Conservation (phyloP, 2,797 vertebrate species). For the Notolabrus celidotus region DNA sequence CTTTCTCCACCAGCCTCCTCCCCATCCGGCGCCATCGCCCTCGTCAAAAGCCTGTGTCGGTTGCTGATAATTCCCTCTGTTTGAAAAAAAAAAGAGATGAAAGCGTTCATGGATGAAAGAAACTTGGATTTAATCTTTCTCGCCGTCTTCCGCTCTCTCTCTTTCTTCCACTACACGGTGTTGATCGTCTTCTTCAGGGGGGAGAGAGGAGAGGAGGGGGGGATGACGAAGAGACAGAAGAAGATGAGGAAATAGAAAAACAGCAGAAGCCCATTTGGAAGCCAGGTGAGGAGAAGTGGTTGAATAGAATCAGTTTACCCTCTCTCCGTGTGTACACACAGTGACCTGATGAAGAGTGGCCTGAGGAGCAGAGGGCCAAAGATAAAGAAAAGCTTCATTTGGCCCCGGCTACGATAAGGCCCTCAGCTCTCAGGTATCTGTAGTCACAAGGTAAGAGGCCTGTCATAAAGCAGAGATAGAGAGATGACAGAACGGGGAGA, state of each 20-base stretch:
- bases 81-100: constrained; percentile 93
- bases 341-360: constrained; percentile 49
- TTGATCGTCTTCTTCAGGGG: constrained; percentile 84
- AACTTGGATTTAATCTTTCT: constrained; percentile 92
- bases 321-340: constrained; percentile 36
- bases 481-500: neutral
- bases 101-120: constrained; percentile 97
- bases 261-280: constrained; percentile 35
- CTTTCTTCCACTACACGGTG: constrained; percentile 82
- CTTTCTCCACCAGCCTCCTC: constrained; percentile 5
- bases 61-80: constrained; percentile 96
- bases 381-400: constrained; percentile 64
- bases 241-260: constrained; percentile 20
- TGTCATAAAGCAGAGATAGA: constrained; percentile 82
- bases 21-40: constrained; percentile 29
- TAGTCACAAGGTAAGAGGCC: constrained; percentile 86
- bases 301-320: constrained; percentile 53
- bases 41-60: constrained; percentile 87
- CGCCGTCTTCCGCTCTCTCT: constrained; percentile 44
- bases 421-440: constrained; percentile 47
- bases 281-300: constrained; percentile 40
- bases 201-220: no score
- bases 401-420: constrained; percentile 51
- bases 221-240: constrained; percentile 19
- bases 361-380: constrained; percentile 29